Base-by-base conservation (phyloP, 2,797 vertebrate species). In the Nannoperca australis region DNA sequence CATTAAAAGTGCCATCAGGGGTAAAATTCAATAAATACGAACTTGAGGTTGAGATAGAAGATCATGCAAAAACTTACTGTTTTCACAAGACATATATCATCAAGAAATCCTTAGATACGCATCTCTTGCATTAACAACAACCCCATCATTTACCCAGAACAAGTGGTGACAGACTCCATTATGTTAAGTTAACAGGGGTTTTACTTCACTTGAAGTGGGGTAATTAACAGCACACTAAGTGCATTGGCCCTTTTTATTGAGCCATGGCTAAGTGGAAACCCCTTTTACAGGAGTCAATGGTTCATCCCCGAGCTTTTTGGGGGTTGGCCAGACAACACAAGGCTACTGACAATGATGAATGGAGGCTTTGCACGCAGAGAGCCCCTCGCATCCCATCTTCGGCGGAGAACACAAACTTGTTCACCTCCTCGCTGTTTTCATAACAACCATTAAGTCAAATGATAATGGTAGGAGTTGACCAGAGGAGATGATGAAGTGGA, bases 241-340 rank as follows among this genome's bases (percentile, higher is more conserved):
- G 91, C 89, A 75, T 4, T 67, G 82, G 84, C 73, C 72, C 84
- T 90, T 91, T 92, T 91, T 89, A 91, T 86, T 82, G 85, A 88
- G 79, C 79, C 69, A 81, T 82, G 82, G 76, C 75, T 89, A 89
- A 90, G 82, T 89, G 90, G 82, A 90, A 85, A 84, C 75, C 80
- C 81, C 79, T 89, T 91, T 92, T 89, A 92, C 85, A 80, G 88
- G 86, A 94, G 79, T 91, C 89, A 89, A 66, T 87, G 89, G 86
- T 88, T 90, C 90, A 89, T 92, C 84, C 75, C 38, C 15, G 2
- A 85, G 77, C 78, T 80, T 87, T 88, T 85, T 78, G 66, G 79
- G 75, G 78, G 79, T 64, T 83, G 70, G 90, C 87, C 88, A 88
- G 86, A 91, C 84, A 90, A 89, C 88, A 89, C 75, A 87, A 81